Base-by-base conservation (phyloP, 2,113 vertebrate species). In the Empidonax alnorum region DNA sequence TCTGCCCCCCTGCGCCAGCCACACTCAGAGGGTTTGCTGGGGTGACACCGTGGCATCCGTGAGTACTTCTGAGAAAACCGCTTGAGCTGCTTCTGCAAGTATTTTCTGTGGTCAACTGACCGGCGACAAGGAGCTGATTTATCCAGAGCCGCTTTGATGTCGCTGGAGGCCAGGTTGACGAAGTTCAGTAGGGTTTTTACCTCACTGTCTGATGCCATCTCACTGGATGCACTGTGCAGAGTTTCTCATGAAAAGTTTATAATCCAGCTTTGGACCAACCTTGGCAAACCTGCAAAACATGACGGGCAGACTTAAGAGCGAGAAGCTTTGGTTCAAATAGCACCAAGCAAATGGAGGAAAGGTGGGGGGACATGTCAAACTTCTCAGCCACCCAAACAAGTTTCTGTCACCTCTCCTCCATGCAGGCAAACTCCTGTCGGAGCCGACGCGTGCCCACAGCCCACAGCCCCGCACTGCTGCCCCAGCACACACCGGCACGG, bases 161-260 rank as follows among this genome's bases (percentile, higher is more conserved):
- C 99, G 1, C 99, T 99, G 71, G 99, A 99, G 17, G 99, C 99
- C 98, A 99, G 94, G 96, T 99, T 99, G 33, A 99, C 99, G 14
- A 99, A 99, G 97, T 99, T 99, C 79, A 99, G 98, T 25, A 99
- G 97, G 12, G 99, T 99, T 97, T 99, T 99, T 65, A 99, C 99
- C 62, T 99, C 99, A 25, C 98, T 99, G 98, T 99, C 99, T 6
- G 99, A 99, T 84, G 99, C 99, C 99, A 99, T 99, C 78, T 96
- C 97, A 97, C 74, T 82, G 79, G 72, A 84, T 7, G 68, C 13
- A 4, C 68, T 0, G 46, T 44, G 47, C 28, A 3, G 92, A 92
- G 84, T 95, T 97, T 95, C 97, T 98, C 98, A 97, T 98, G 85
- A 97, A 98, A 97, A 81, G 84, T 87, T 90, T 96, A 86, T 87